Conservation (phyloP, 2,113 vertebrate genomes). For the Sceloporus tristichus region DNA sequence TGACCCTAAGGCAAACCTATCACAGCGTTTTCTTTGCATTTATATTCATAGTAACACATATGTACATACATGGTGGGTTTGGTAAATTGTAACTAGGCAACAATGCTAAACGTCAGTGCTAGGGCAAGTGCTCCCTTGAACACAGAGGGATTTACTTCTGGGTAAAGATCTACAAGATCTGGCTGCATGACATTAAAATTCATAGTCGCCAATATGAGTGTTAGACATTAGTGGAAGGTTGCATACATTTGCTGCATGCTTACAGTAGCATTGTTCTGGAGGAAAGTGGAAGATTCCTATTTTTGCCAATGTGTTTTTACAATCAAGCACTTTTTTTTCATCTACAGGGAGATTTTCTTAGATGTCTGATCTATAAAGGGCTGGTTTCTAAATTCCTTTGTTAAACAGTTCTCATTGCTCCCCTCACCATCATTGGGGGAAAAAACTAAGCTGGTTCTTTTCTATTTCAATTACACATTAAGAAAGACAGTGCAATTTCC, state of each 20-base stretch:
- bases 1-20: too few relatives aligned
- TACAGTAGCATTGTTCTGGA: conserved; percentile 27
- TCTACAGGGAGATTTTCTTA: conserved; percentile 24
- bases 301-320: conserved; percentile 50
- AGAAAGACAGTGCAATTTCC: conserved; percentile 58
- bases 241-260: neutral
- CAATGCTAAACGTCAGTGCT: neutral
- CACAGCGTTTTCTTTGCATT: conserved; percentile 34
- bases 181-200: neutral
- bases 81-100: neutral
- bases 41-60: neutral
- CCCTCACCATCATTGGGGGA: conserved; percentile 2
- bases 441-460: conserved; percentile 37
- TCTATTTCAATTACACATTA: conserved; percentile 60
- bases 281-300: conserved; percentile 52
- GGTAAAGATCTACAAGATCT: too few relatives aligned
- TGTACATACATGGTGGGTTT: neutral
- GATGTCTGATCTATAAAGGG: conserved; percentile 54
- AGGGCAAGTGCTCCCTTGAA: neutral
- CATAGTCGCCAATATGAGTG: conserved; percentile 59
- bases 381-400: conserved; percentile 27
- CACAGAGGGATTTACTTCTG: neutral
- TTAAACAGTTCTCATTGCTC: conserved; percentile 57
- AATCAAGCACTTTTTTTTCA: neutral
- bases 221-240: neutral